phyloP scores from a whole-genome alignment of 2,888 invertebrate species.

The Drosophila nr. fundita region DNA sequence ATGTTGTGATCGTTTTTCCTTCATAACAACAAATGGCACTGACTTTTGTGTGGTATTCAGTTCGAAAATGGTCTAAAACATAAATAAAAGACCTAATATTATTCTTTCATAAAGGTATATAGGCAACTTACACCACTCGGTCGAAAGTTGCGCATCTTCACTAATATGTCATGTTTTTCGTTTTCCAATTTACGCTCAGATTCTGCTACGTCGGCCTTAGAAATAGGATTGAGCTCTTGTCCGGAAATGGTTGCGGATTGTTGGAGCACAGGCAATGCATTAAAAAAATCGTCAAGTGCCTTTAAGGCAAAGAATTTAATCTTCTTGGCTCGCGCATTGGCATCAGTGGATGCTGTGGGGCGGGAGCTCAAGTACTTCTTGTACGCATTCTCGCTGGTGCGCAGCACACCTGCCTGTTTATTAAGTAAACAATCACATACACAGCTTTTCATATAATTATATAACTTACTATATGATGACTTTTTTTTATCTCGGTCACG shows the following conservation, averaged over 20 bases:
- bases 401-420: conserved; percentile 87
- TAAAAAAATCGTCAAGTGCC: conserved; percentile 82
- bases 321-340: conserved; percentile 93
- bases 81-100: not conserved
- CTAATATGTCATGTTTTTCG: conserved; percentile 82
- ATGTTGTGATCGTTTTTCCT: conserved; percentile 92
- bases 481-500: conserved; percentile 90
- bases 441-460: not conserved
- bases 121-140: conserved; percentile 81
- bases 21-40: conserved; percentile 93
- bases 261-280: conserved; percentile 78
- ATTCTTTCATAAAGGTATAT: not conserved
- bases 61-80: conserved; percentile 93
- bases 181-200: conserved; percentile 80
- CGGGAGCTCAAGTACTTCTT: conserved; percentile 95
- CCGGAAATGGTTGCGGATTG: conserved; percentile 83
- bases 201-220: conserved; percentile 65
- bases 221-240: conserved; percentile 86
- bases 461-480: conserved; percentile 89
- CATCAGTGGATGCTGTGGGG: conserved; percentile 95
- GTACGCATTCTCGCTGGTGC: conserved; percentile 95
- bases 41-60: conserved; percentile 93
- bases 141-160: conserved; percentile 83
- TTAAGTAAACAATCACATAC: not conserved
- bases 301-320: conserved; percentile 88